Evolutionary conservation across 2,113 vertebrate genomes (phyloP), one percentile per base, ranked within the genome.

Genomic region (Choloepus hoffmanni): DNA sequence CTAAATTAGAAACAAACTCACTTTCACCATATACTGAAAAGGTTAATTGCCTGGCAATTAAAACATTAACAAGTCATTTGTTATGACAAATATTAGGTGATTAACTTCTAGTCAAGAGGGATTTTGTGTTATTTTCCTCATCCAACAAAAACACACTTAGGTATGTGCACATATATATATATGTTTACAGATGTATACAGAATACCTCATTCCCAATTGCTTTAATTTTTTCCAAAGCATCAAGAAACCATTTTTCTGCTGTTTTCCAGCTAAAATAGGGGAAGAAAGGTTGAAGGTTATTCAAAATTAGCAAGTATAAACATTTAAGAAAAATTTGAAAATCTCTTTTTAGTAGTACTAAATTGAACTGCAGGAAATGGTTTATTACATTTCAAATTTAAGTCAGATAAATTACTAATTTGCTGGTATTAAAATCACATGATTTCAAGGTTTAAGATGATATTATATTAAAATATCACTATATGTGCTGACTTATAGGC

Each of bases 151-250:
- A 40, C 50, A 84, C 9, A 74, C 40, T 50, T 48, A 73, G 33
- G 19, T 36, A 3, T 76, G 2, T 70, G 7, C 43, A n/a, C 45
- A 23, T 18, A 10, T 70, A 4, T 40, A 76, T 43, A 36, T 36
- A 36, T 36, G 36, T 36, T 67, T 40, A 36, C 2, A 95, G 40
- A 72, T 48, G 85, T 40, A 85, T 68, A 81, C 21, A 96, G 92
- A 97, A 96, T 98, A 99, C 99, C 99, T 99, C 99, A 96, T 99
- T 99, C 88, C 99, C 99, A 96, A 99, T 99, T 97, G 99, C 99
- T 99, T 99, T 99, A 92, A 99, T 99, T 98, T 99, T 99, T 96
- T 99, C 99, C 98, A 99, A 98, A 81, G 99, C 99, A 98, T 99
- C 99, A 18, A 99, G 99, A 98, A 99, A 99, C 98, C 99, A 99